These are phyloP conservation scores for Brachirus orientalis DNA, from an alignment of 2,113 vertebrate species.

Conservation along the genomic window DNA sequence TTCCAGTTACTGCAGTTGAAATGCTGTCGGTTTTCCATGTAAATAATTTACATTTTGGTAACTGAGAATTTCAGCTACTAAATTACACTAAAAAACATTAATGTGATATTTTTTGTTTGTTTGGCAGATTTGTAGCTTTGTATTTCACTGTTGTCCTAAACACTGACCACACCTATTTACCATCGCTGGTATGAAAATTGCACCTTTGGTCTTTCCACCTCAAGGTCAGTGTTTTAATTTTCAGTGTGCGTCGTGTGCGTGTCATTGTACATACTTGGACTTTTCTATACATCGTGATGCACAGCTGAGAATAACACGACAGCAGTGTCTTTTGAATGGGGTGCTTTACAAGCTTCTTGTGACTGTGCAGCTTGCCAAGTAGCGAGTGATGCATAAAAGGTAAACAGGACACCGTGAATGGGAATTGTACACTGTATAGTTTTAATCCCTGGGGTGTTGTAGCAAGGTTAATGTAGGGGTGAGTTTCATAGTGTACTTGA, in stretches of 20 bases:
- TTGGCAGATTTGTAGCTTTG: too few species aligned
- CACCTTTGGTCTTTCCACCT: too few species aligned
- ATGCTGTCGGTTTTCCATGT: too few species aligned
- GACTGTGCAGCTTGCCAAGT: neutral
- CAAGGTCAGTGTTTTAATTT: too few species aligned
- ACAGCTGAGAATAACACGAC: neutral
- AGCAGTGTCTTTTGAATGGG: neutral
- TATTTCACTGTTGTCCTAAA: too few species aligned
- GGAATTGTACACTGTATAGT: constrained; percentile 34
- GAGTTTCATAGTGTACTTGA: constrained; percentile 16
- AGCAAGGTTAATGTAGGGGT: constrained; percentile 44
- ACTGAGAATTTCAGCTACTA: too few species aligned
- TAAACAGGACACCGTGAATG: constrained; percentile 52
- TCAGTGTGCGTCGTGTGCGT: neutral
- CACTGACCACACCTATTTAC: too few species aligned
- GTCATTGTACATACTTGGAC: neutral
- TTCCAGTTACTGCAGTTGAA: too few species aligned
- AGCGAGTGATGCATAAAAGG: constrained; percentile 41
- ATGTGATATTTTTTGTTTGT: too few species aligned
- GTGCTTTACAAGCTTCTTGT: constrained; percentile 4
- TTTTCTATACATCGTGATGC: neutral
- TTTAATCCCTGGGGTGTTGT: constrained; percentile 44
- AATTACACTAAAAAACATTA: too few species aligned
- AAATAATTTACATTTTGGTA: too few species aligned
- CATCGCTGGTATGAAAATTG: too few species aligned